Evolutionary conservation across 1,140 invertebrate species (phyloP).

Genomic region (Notospermus geniculatus): DNA sequence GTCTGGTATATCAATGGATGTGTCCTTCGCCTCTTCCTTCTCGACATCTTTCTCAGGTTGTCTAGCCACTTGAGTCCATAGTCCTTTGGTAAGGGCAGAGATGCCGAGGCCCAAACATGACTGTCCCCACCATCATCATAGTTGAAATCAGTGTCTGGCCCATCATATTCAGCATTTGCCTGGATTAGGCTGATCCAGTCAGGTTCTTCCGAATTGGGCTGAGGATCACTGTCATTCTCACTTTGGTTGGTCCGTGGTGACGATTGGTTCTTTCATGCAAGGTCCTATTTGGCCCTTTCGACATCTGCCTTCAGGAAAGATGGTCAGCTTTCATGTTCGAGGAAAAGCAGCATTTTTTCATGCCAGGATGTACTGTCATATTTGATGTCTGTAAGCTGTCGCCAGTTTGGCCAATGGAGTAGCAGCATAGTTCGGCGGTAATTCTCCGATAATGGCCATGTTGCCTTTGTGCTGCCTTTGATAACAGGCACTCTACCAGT

Average conservation of each 20-base stretch:
- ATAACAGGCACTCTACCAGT: not conserved
- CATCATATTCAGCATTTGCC: constrained; percentile 16
- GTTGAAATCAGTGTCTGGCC: constrained; percentile 3
- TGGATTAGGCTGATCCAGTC: constrained; percentile 23
- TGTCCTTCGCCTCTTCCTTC: no score
- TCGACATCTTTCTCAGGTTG: no score
- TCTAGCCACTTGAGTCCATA: no score
- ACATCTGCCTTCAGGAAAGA: constrained; percentile 23
- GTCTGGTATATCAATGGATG: no score
- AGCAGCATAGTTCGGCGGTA: constrained; percentile 7
- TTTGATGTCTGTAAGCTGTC: constrained; percentile 1
- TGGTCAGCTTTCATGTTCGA: not conserved
- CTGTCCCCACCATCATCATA: constrained; percentile 24
- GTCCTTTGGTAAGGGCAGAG: no score
- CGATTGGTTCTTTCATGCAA: no score
- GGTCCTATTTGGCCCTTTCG: constrained; percentile 18
- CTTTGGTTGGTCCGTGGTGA: not conserved
- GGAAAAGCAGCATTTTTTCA: constrained; percentile 10
- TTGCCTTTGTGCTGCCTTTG: not conserved
- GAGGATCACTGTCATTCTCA: constrained; percentile 4
- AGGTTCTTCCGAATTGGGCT: constrained; percentile 13
- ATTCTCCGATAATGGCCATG: not conserved
- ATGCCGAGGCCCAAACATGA: constrained; percentile 11
- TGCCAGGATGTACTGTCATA: constrained; percentile 1
- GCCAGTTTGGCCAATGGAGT: constrained; percentile 7